A percentile compares a stretch with the other conserved stretches of the same genome.
Conservation (phyloP, 2,797 vertebrate species). For the Lerista edwardsae region DNA sequence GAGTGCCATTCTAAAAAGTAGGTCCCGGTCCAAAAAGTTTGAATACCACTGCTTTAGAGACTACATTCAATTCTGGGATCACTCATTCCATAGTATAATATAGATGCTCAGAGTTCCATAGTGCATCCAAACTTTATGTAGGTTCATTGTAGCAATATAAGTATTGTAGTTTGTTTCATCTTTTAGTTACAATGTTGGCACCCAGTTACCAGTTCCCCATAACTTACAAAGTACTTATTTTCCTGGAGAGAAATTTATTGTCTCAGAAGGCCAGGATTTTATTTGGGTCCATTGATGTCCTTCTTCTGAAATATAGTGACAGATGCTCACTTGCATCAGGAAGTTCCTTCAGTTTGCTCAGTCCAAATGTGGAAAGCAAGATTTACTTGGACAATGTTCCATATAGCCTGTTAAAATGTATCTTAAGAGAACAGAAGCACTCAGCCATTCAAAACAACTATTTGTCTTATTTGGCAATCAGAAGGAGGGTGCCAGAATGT, state of each 20-base stretch:
- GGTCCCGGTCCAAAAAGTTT: no score
- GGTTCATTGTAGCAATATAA: neutral
- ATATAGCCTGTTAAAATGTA: conserved; percentile 11
- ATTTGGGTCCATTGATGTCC: neutral
- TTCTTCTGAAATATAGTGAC: neutral
- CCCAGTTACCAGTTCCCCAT: neutral
- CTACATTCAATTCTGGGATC: neutral
- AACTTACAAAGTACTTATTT: neutral
- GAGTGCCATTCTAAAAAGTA: no score
- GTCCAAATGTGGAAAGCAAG: neutral
- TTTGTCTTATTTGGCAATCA: conserved; percentile 46
- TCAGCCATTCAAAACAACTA: conserved; percentile 44
- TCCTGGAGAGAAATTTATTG: neutral
- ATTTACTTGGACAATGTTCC: neutral
- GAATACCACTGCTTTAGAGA: neutral
- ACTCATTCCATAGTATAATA: neutral
- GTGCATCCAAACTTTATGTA: neutral
- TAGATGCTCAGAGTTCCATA: no score
- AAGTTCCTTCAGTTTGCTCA: neutral
- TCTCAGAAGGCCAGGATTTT: neutral
- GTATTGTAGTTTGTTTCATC: no score
- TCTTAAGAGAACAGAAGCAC: conserved; percentile 13
- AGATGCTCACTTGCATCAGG: neutral
- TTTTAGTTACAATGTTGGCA: neutral
- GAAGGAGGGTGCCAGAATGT: conserved; percentile 68